These are phyloP conservation scores for Girardinichthys multiradiatus DNA, from an alignment of 2,113 vertebrate genomes.

Conservation along the genomic window DNA sequence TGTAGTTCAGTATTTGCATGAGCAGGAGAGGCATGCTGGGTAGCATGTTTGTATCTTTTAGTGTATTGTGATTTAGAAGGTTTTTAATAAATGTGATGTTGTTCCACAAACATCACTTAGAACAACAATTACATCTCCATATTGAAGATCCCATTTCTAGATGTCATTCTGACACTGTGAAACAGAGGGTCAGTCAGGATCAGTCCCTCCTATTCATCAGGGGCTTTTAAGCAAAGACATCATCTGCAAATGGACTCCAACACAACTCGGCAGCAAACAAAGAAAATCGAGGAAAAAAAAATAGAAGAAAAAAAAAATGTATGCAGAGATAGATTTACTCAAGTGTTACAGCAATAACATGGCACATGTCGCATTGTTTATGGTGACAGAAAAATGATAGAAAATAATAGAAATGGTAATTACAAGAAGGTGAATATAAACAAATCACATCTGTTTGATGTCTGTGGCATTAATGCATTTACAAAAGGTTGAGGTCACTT, in stretches of 20 bases:
- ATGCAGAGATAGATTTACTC: constrained; percentile 4
- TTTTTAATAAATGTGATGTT: not conserved
- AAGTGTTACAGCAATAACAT: constrained; percentile 2
- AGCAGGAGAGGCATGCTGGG: not conserved
- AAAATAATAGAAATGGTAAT: constrained; percentile 47
- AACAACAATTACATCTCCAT: constrained; percentile 10
- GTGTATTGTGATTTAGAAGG: not conserved
- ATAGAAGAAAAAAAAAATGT: not conserved
- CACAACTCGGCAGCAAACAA: not conserved
- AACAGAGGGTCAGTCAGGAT: constrained; percentile 19
- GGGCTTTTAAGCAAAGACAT: constrained; percentile 41
- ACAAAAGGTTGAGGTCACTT: constrained; percentile 30
- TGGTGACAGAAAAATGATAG: not conserved
- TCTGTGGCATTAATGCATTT: constrained; percentile 46
- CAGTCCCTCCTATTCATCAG: constrained; percentile 27
- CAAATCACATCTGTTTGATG: constrained; percentile 17
- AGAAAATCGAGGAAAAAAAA: not conserved
- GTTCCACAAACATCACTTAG: not conserved
- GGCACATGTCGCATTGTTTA: not conserved
- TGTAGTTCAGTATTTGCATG: not conserved
- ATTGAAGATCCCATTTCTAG: constrained; percentile 4
- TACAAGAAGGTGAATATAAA: constrained; percentile 16
- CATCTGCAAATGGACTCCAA: constrained; percentile 17
- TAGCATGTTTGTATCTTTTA: constrained; percentile 1
- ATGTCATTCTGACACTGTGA: constrained; percentile 5